Percentiles rank a stretch among this genome's conserved stretches.
phyloP scores from a whole-genome alignment of 2,797 vertebrate genomes.

The Gymnopithys bicolor region DNA sequence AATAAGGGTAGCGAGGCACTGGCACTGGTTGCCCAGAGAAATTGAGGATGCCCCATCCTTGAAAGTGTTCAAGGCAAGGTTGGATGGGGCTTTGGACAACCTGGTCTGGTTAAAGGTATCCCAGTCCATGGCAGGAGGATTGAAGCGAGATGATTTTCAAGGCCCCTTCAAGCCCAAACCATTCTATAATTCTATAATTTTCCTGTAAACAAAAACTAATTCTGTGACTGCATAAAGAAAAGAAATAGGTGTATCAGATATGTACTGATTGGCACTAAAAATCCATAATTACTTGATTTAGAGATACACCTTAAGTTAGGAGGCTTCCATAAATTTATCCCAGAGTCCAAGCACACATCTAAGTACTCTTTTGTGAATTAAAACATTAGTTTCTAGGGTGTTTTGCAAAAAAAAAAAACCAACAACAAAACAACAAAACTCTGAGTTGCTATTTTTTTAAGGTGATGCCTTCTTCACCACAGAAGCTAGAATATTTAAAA shows the following conservation, averaged over 20 bases:
- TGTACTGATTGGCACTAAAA: neutral
- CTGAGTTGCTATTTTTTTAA: neutral
- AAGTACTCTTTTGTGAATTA: neutral
- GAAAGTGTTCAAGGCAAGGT: neutral
- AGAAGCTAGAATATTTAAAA: neutral
- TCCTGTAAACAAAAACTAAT: neutral
- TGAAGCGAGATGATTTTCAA: neutral
- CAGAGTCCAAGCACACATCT: neutral
- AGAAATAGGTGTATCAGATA: neutral
- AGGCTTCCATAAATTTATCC: neutral
- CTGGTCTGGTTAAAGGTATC: neutral
- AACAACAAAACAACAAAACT: too few relatives aligned
- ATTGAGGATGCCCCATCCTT: neutral
- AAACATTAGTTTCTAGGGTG: neutral
- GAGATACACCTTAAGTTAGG: neutral
- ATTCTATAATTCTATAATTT: neutral
- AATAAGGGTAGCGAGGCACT: neutral
- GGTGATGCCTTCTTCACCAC: neutral
- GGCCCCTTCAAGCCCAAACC: neutral
- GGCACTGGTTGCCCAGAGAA: neutral
- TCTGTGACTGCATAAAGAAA: neutral
- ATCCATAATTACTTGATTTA: neutral
- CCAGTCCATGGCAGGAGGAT: neutral
- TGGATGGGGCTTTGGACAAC: neutral
- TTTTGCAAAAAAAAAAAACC: neutral